These are phyloP conservation scores for Aix galericulata DNA, from an alignment of 2,113 vertebrate genomes.

Conservation along the genomic window DNA sequence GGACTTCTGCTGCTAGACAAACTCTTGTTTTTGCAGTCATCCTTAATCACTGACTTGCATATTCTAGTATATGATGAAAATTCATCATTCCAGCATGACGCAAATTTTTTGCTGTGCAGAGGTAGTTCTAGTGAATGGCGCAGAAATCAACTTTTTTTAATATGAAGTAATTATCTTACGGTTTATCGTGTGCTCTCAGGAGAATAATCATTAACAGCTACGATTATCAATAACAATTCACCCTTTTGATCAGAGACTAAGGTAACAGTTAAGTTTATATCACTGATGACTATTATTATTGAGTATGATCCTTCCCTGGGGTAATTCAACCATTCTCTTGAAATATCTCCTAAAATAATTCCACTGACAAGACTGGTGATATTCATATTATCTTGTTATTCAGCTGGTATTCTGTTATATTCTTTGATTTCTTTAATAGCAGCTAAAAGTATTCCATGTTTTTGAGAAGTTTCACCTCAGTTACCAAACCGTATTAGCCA, in stretches of 20 bases:
- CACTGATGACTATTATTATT: neutral
- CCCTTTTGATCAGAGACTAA: neutral
- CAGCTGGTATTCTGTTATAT: neutral
- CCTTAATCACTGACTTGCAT: neutral
- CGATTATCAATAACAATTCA: conserved; percentile 18
- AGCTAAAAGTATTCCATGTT: neutral
- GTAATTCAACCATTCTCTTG: conserved; percentile 22
- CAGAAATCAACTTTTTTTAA: conserved; percentile 24
- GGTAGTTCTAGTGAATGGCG: neutral
- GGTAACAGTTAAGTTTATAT: neutral
- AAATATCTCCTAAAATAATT: conserved; percentile 30
- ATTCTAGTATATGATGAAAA: conserved; percentile 6
- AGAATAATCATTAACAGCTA: neutral
- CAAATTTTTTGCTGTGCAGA: neutral
- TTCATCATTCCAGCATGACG: conserved; percentile 2
- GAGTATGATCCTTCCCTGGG: neutral
- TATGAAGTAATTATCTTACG: neutral
- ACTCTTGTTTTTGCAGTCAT: neutral
- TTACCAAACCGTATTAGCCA: neutral
- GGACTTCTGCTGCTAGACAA: neutral
- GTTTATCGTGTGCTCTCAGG: neutral
- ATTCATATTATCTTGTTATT: neutral
- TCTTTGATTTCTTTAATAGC: neutral
- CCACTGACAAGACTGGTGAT: neutral
- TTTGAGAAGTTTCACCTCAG: neutral